A percentile compares a stretch with the other conserved stretches of the same genome.
Evolutionary conservation across 2,113 vertebrate genomes (phyloP).

Genomic region (Oostethus manadensis): DNA sequence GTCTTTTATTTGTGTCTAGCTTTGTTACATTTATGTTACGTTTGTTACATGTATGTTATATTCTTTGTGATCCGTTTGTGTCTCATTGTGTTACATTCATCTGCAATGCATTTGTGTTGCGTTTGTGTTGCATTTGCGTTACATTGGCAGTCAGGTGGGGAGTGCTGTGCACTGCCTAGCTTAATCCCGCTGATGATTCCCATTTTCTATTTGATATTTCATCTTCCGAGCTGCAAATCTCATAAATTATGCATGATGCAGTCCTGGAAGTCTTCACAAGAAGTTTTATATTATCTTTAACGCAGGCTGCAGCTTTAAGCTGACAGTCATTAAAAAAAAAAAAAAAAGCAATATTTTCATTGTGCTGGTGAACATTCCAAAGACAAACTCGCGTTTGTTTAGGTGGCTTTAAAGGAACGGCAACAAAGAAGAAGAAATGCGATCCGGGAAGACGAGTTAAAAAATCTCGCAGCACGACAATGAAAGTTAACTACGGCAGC

Average conservation of each 20-base stretch:
- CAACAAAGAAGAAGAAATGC: no score
- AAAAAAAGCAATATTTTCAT: not conserved
- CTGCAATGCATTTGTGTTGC: no score
- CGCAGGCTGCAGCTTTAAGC: not conserved
- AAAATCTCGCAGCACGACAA: not conserved
- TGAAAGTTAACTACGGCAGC: not conserved
- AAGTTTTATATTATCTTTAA: not conserved
- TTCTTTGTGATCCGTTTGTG: no score
- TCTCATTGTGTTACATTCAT: no score
- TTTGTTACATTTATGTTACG: no score
- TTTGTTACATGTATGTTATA: no score
- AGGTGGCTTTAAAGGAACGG: no score
- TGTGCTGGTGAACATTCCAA: not conserved
- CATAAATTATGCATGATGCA: not conserved
- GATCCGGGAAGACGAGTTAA: no score
- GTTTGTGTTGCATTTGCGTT: not conserved
- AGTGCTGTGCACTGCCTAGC: not conserved
- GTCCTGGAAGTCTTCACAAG: not conserved
- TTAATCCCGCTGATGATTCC: conserved; percentile 1
- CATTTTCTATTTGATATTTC: not conserved
- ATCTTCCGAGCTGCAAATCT: not conserved
- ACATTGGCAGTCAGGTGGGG: not conserved
- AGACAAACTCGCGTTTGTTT: no score
- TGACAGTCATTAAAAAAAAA: not conserved
- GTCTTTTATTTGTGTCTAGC: no score